Conservation (phyloP, 2,888 invertebrate genomes). For the Rotaria macrura region DNA sequence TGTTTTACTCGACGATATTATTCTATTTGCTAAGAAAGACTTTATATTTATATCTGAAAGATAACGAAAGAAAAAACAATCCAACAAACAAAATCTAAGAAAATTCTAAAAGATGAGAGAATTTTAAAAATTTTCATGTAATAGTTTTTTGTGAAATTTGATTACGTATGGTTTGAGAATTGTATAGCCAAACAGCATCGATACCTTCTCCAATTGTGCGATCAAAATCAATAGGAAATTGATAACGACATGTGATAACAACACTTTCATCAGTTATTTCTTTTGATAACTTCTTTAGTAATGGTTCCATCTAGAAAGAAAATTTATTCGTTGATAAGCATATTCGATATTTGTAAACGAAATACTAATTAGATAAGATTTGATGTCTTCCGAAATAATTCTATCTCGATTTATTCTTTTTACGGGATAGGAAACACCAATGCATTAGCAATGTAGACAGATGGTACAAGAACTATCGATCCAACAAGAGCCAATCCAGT, state of each 20-base stretch:
- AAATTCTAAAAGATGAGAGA: neutral
- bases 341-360: too few relatives aligned
- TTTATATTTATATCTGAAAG: neutral
- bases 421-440: too few relatives aligned
- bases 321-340: too few relatives aligned
- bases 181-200: slow-evolving; percentile 4
- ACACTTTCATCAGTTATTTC: slow-evolving; percentile 7
- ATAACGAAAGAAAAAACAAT: too few relatives aligned
- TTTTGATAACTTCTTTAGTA: slow-evolving; percentile 12
- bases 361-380: too few relatives aligned
- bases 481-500: too few relatives aligned
- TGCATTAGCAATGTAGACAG: too few relatives aligned
- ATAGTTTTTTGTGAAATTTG: neutral
- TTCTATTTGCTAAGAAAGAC: neutral
- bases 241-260: slow-evolving; percentile 6
- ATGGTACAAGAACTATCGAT: too few relatives aligned
- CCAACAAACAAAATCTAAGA: neutral
- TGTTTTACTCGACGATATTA: neutral
- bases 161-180: neutral
- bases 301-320: neutral
- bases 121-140: neutral
- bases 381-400: too few relatives aligned
- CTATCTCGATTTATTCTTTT: too few relatives aligned
- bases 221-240: neutral
- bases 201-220: neutral